These are phyloP conservation scores for Nematolebias whitei DNA, from an alignment of 2,113 vertebrate genomes.

Conservation along the genomic window DNA sequence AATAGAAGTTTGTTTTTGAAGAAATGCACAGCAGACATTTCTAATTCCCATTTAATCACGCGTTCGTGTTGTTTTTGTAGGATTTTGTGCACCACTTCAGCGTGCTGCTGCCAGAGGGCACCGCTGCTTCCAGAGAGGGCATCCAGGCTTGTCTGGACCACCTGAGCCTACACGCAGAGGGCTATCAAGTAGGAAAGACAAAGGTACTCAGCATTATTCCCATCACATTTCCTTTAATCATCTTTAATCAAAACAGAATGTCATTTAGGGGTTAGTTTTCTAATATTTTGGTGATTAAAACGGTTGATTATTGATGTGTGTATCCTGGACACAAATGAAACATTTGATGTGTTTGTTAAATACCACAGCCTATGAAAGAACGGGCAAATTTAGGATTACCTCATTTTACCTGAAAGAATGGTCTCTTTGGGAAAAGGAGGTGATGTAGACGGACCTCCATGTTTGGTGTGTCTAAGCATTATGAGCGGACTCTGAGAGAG, in stretches of 20 bases:
- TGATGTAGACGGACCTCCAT: conserved; percentile 45
- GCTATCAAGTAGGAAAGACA: conserved; percentile 94
- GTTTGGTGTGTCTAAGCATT: conserved; percentile 29
- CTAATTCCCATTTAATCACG: not conserved
- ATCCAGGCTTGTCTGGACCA: conserved; percentile 87
- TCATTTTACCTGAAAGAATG: conserved; percentile 33
- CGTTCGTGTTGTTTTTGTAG: conserved; percentile 68
- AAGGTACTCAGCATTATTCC: conserved; percentile 81
- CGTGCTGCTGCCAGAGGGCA: conserved; percentile 87
- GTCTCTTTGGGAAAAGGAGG: conserved; percentile 26
- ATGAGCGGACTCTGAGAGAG: conserved; percentile 42
- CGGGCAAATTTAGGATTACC: not conserved
- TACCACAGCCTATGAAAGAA: not conserved
- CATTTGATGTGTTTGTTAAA: not conserved
- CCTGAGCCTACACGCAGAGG: conserved; percentile 83
- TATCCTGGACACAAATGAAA: not conserved
- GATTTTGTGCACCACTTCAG: conserved; percentile 93
- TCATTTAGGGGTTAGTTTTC: not conserved
- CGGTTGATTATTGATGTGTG: not conserved
- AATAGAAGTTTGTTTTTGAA: too few species aligned
- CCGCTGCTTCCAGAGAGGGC: conserved; percentile 81
- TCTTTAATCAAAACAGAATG: not conserved
- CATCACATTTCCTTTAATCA: not conserved
- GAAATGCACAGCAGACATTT: not conserved
- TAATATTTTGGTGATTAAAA: not conserved